Conservation (phyloP, 2,888 invertebrate genomes). For the Melanargia galathea region DNA sequence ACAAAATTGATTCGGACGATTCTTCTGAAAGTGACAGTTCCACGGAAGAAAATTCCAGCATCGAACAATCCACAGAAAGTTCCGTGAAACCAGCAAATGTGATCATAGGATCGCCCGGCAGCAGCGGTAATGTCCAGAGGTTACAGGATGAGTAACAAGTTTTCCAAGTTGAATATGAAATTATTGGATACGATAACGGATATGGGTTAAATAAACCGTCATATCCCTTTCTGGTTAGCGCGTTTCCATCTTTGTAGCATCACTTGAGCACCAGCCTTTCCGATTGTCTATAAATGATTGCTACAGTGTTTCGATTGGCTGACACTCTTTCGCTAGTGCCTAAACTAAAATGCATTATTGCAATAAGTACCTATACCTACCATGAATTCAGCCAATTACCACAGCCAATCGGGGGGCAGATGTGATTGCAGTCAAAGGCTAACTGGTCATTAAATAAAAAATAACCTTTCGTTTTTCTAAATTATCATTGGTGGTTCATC, state of each 20-base stretch:
- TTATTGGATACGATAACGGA: neutral
- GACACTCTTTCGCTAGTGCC: too few species aligned
- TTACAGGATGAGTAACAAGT: slow-evolving; percentile 51
- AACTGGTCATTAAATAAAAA: too few species aligned
- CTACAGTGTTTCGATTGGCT: too few species aligned
- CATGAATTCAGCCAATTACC: too few species aligned
- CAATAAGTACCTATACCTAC: too few species aligned
- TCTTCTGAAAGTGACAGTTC: slow-evolving; percentile 42
- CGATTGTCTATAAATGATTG: too few species aligned
- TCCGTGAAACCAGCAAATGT: slow-evolving; percentile 64
- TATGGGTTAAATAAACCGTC: neutral
- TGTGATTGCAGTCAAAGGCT: too few species aligned
- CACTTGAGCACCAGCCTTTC: neutral
- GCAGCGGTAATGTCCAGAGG: slow-evolving; percentile 71
- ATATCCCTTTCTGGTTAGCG: neutral
- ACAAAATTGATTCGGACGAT: slow-evolving; percentile 45
- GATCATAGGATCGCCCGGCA: slow-evolving; percentile 64
- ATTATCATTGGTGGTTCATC: too few species aligned
- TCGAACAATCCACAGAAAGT: slow-evolving; percentile 43
- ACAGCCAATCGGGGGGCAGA: too few species aligned
- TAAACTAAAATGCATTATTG: too few species aligned
- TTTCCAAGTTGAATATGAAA: neutral
- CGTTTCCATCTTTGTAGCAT: neutral
- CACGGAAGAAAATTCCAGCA: slow-evolving; percentile 40
- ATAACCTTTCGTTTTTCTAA: too few species aligned